These are phyloP conservation scores for Pogonocherus hispidulus DNA, from an alignment of 2,888 invertebrate genomes.

Conservation along the genomic window DNA sequence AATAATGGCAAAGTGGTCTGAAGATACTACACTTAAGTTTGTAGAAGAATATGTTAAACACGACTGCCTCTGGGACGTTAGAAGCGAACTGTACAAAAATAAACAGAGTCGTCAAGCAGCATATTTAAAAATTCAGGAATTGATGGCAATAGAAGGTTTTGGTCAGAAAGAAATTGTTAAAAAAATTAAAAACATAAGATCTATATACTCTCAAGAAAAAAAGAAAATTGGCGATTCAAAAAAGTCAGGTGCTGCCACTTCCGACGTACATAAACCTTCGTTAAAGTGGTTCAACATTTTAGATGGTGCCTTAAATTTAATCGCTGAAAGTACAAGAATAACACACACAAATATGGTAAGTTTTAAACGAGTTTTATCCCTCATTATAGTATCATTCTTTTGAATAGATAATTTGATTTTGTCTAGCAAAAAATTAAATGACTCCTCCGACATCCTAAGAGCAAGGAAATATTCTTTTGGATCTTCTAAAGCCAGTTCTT, in stretches of 20 bases:
- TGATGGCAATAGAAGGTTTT: slow-evolving; percentile 20
- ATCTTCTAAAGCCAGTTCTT: slow-evolving; percentile 14
- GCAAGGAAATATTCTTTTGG: slow-evolving; percentile 13
- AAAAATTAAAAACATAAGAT: slow-evolving; percentile 24
- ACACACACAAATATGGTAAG: slow-evolving; percentile 1
- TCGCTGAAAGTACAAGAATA: neutral
- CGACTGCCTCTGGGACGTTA: slow-evolving; percentile 46
- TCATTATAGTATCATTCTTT: no score
- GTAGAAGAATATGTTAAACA: neutral
- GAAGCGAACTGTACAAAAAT: slow-evolving; percentile 19
- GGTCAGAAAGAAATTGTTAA: slow-evolving; percentile 20
- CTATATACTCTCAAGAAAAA: slow-evolving; percentile 26
- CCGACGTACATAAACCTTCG: slow-evolving; percentile 5
- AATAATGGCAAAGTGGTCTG: neutral
- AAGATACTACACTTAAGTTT: no score
- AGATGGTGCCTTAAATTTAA: neutral
- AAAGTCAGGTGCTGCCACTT: slow-evolving; percentile 13
- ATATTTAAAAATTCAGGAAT: slow-evolving; percentile 16
- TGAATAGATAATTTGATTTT: no score
- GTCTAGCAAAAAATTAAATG: no score
- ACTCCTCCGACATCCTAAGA: no score
- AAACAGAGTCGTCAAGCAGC: slow-evolving; percentile 23
- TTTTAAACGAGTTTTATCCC: no score
- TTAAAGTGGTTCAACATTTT: slow-evolving; percentile 11
- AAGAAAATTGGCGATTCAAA: slow-evolving; percentile 3